These are phyloP conservation scores for Megaustenia siamemsis DNA, from an alignment of 2,888 invertebrate species.

Conservation along the genomic window DNA sequence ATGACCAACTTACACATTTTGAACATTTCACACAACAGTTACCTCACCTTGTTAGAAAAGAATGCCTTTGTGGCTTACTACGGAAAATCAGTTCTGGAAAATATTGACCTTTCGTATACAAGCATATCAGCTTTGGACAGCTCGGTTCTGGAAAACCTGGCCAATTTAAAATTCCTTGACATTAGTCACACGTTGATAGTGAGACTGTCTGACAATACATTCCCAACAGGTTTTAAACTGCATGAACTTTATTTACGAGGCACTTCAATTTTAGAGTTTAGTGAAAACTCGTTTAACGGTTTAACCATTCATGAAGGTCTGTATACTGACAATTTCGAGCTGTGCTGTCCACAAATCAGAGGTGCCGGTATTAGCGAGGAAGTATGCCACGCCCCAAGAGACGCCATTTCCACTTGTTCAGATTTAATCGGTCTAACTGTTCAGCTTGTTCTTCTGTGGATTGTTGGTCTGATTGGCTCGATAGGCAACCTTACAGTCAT, in stretches of 20 bases:
- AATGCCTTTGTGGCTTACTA: slow-evolving; percentile 4
- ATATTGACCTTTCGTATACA: slow-evolving; percentile 26
- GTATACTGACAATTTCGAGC: slow-evolving; percentile 30
- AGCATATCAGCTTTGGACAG: not conserved
- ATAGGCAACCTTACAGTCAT: slow-evolving; percentile 41
- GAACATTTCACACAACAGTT: slow-evolving; percentile 1
- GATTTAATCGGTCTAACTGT: not conserved
- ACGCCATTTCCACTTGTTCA: slow-evolving; percentile 31
- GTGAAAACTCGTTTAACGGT: not conserved
- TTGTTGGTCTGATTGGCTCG: slow-evolving; percentile 45
- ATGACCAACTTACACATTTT: slow-evolving; percentile 35
- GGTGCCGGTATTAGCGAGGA: slow-evolving; percentile 17
- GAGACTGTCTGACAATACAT: not conserved
- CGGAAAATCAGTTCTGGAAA: not conserved
- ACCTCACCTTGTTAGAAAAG: not conserved
- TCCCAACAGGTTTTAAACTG: not conserved
- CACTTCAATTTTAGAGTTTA: not conserved
- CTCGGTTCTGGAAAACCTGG: not conserved
- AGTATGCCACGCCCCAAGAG: slow-evolving; percentile 48
- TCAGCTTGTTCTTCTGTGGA: slow-evolving; percentile 24
- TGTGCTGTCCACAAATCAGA: slow-evolving; percentile 48
- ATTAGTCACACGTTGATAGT: slow-evolving; percentile 14
- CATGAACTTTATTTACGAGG: not conserved
- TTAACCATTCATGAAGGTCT: not conserved
- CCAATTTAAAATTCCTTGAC: not conserved